phyloP scores from a whole-genome alignment of 1,140 invertebrate genomes.

The Mya arenaria region DNA sequence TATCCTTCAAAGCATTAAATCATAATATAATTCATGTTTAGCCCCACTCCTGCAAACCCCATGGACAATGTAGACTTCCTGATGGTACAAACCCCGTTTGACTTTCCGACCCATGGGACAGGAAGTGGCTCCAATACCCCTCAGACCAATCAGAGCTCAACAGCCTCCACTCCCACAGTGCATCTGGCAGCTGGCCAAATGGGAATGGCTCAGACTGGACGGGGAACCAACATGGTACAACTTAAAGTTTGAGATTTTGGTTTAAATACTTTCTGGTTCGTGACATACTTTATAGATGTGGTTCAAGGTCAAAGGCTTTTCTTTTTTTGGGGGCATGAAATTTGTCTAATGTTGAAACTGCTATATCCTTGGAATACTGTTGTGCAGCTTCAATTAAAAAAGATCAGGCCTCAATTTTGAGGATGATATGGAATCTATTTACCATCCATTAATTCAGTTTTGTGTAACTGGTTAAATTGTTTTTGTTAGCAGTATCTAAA shows the following conservation, averaged over 20 bases:
- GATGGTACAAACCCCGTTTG: conserved; percentile 93
- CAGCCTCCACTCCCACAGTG: conserved; percentile 68
- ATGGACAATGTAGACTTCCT: conserved; percentile 87
- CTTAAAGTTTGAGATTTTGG: conserved; percentile 80
- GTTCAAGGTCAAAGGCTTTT: background rate
- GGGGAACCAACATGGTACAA: conserved; percentile 94
- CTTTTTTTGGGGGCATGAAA: too few species aligned
- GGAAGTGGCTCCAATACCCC: conserved; percentile 56
- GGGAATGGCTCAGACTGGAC: conserved; percentile 88
- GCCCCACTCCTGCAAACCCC: conserved; percentile 83
- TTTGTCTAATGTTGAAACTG: background rate
- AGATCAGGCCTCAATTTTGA: too few species aligned
- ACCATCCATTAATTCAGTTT: too few species aligned
- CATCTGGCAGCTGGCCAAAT: conserved; percentile 59
- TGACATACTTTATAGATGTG: background rate
- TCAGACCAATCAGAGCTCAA: conserved; percentile 59
- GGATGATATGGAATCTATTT: too few species aligned
- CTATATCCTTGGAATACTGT: too few species aligned
- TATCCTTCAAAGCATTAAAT: too few species aligned
- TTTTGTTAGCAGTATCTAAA: too few species aligned
- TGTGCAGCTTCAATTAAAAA: too few species aligned
- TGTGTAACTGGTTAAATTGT: too few species aligned
- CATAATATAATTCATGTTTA: conserved; percentile 75
- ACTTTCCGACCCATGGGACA: conserved; percentile 77
- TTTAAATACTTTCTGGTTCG: background rate